Percentiles rank a stretch among this genome's conserved stretches.
phyloP scores from a whole-genome alignment of 2,888 invertebrate species.

The Drosophila borborema region DNA sequence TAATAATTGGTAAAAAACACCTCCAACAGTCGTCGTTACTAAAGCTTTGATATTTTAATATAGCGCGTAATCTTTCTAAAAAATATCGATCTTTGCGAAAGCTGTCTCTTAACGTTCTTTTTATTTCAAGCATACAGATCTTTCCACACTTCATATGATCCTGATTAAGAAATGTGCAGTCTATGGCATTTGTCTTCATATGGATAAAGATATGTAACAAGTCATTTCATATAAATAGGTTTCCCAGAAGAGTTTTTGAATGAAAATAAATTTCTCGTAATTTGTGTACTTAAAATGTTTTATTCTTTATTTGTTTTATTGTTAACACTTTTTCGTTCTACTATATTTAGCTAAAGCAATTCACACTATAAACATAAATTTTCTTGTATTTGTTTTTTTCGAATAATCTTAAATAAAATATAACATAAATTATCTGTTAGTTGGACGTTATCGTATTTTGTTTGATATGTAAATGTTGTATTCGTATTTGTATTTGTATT shows the following conservation, averaged over 20 bases:
- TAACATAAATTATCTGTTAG: slow-evolving; percentile 16
- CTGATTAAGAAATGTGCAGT: too few species aligned
- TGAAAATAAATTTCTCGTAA: background rate
- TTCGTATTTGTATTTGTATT: slow-evolving; percentile 19
- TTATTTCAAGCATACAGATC: too few species aligned
- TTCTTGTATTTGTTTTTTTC: slow-evolving; percentile 5
- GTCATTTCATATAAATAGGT: too few species aligned
- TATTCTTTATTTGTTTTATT: slow-evolving; percentile 23
- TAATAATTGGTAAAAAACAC: too few species aligned
- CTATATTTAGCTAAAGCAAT: slow-evolving; percentile 13
- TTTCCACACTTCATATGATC: too few species aligned
- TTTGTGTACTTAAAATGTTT: slow-evolving; percentile 41
- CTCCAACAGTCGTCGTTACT: too few species aligned
- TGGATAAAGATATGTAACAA: too few species aligned
- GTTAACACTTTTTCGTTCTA: slow-evolving; percentile 25
- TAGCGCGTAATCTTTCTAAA: too few species aligned
- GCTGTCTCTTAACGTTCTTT: too few species aligned
- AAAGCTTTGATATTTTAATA: too few species aligned
- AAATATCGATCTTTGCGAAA: too few species aligned
- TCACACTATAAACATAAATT: slow-evolving; percentile 25
- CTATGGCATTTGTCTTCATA: too few species aligned
- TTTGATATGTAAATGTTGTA: slow-evolving; percentile 47
- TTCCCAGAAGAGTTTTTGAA: background rate
- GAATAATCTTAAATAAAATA: slow-evolving; percentile 24
- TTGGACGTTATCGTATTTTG: slow-evolving; percentile 45